Evolutionary conservation across 2,797 vertebrate genomes (phyloP).

Genomic region (Falco cherrug): DNA sequence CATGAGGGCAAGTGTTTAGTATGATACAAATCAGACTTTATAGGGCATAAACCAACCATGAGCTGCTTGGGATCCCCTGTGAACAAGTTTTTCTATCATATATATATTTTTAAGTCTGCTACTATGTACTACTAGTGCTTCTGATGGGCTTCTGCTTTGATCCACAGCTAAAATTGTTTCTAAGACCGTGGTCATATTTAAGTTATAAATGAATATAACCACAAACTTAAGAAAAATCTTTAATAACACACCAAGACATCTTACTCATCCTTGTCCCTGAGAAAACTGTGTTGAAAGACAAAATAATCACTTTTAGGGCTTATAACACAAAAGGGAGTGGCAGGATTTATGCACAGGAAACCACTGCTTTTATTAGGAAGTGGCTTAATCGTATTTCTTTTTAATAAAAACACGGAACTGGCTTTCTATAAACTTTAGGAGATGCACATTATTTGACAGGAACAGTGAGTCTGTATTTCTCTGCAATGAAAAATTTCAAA

Average conservation of each 20-base stretch:
- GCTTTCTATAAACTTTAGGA: not conserved
- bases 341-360: not conserved
- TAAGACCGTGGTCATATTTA: not conserved
- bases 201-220: not conserved
- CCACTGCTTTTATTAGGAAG: not conserved
- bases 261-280: not conserved
- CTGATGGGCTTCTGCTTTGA: not conserved
- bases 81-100: not conserved
- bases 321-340: not conserved
- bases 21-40: not conserved
- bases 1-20: not conserved
- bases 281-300: not conserved
- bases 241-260: not conserved
- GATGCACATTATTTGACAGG: not conserved
- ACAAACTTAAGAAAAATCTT: not conserved
- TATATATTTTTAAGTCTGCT: not conserved
- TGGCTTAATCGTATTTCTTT: slow-evolving; percentile 6
- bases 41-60: not conserved
- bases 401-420: not conserved
- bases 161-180: not conserved
- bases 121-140: not conserved
- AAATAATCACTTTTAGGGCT: not conserved
- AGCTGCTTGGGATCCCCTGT: not conserved
- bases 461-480: not conserved
- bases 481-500: not conserved